Conservation (phyloP, 1,140 invertebrate genomes). For the Aradophagus sp. region DNA sequence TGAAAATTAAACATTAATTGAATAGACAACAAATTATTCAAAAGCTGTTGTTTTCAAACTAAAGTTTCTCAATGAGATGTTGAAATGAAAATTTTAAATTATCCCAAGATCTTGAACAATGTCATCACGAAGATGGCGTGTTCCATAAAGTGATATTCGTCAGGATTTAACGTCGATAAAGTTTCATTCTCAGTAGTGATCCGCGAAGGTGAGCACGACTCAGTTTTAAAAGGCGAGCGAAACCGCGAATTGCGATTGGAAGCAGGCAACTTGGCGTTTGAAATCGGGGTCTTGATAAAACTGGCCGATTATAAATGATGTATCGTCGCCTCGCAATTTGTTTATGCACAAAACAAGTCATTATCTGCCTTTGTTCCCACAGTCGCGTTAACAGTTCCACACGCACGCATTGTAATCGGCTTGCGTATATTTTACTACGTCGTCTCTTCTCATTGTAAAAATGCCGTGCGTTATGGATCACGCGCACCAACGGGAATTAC, state of each 20-base stretch:
- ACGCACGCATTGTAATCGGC: constrained; percentile 41
- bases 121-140: no score
- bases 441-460: constrained; percentile 48
- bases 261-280: constrained; percentile 4
- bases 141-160: no score
- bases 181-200: no score
- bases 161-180: no score
- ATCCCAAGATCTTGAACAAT: no score
- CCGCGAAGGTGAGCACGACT: no score
- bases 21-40: no score
- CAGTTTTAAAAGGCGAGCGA: no score
- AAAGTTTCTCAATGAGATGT: no score
- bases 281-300: constrained; percentile 37
- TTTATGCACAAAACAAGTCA: constrained; percentile 62
- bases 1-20: no score
- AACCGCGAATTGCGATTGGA: constrained; percentile 3
- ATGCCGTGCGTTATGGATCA: constrained; percentile 53
- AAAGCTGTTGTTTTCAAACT: no score
- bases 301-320: constrained; percentile 56
- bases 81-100: no score
- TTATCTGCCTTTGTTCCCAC: constrained; percentile 67
- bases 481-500: constrained; percentile 54
- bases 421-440: constrained; percentile 36
- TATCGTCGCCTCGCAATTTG: constrained; percentile 64
- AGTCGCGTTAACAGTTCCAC: constrained; percentile 37